Conservation (phyloP, 2,797 vertebrate genomes). For the Eulemur rubriventer region DNA sequence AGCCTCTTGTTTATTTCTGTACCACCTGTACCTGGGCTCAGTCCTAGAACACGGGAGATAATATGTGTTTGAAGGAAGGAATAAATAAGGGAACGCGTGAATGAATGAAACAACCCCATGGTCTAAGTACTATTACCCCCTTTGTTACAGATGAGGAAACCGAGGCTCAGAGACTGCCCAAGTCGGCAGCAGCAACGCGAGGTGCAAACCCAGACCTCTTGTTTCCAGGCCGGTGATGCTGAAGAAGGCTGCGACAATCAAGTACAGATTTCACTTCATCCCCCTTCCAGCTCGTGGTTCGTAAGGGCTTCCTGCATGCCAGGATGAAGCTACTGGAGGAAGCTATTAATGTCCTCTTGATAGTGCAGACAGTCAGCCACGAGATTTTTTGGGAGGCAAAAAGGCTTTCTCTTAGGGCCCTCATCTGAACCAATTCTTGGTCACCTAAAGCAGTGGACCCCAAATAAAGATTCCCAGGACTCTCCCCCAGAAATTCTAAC, state of each 20-base stretch:
- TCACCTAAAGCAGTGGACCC: neutral
- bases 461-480: neutral
- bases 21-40: neutral
- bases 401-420: neutral
- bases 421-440: neutral
- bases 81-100: neutral
- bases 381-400: neutral
- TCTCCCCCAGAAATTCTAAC: neutral
- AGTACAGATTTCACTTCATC: neutral
- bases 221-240: neutral
- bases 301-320: slow-evolving; percentile 30
- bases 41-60: neutral
- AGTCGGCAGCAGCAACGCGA: neutral
- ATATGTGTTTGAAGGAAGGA: neutral
- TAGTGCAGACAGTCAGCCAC: neutral
- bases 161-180: neutral
- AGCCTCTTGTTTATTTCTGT: neutral
- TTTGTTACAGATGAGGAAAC: neutral
- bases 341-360: neutral
- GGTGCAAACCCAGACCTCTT: neutral
- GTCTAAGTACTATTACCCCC: neutral
- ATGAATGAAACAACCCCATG: neutral
- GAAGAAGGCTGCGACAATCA: neutral
- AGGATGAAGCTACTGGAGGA: neutral
- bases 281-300: neutral